phyloP scores from a whole-genome alignment of 2,113 vertebrate species.

The Choloepus hoffmanni region DNA sequence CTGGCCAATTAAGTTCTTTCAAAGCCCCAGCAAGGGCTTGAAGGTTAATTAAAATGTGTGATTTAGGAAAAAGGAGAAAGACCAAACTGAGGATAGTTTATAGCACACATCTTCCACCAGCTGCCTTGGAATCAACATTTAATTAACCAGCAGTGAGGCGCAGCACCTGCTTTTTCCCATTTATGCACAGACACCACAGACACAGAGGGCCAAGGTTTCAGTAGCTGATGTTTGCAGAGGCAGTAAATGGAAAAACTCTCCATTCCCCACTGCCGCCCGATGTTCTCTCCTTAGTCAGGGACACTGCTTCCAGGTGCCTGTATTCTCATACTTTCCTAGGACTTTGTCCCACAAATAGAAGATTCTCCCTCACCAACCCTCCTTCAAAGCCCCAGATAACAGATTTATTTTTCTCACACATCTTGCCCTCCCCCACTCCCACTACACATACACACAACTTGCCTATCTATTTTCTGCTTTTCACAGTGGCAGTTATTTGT shows the following conservation, averaged over 20 bases:
- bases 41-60: conserved; percentile 76
- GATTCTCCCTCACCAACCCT: background rate
- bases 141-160: conserved; percentile 70
- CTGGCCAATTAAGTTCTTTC: conserved; percentile 72
- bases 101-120: conserved; percentile 52
- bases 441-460: background rate
- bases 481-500: background rate
- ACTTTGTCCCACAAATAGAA: background rate
- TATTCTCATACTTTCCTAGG: background rate
- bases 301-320: background rate
- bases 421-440: background rate
- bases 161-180: conserved; percentile 3
- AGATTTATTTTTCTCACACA: background rate
- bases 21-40: conserved; percentile 65
- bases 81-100: conserved; percentile 37
- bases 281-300: background rate
- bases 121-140: conserved; percentile 76
- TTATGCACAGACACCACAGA: background rate
- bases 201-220: background rate
- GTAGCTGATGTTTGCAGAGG: background rate
- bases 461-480: background rate
- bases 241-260: background rate
- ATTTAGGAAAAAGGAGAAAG: conserved; percentile 66
- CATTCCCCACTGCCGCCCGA: no score
- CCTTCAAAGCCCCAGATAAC: background rate